Evolutionary conservation across 2,113 vertebrate species (phyloP), one percentile per base, ranked within the genome.

Genomic region (Hyperoodon ampullatus): DNA sequence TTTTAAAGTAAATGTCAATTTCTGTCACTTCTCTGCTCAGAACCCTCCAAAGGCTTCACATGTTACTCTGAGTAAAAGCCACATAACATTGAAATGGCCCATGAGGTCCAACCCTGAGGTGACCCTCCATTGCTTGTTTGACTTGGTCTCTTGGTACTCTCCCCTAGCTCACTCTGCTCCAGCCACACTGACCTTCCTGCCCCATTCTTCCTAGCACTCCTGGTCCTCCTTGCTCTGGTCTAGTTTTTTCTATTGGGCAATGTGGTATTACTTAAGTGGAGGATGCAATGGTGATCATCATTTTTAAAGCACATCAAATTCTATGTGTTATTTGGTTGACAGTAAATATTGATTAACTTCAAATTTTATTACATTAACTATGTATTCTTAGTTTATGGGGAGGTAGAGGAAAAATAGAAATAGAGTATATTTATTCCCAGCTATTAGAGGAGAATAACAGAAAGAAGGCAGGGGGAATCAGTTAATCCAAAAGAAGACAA

Each of bases 241-340:
- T 74, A 23, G 26, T 50, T 72, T 93, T 89, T 81, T 12, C 85
- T 66, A 53, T 53, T 81, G 74, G 23, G 26, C 26, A 33, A 23
- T 19, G n/a, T 47, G 33, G 8, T 53, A 68, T 78, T 71, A 60
- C 26, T 21, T 63, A 70, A 78, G 12, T 30, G 65, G 77, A 55
- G 50, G 72, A 21, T 33, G 23, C n/a, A 55, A 10, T n/a, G 63
- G 26, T 72, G 24, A n/a, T 80, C 11, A 63, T 19, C 10, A 26
- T 70, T 58, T 89, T 92, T 71, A 95, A 94, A 92, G 53, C 19
- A 88, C 7, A 71, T 35, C 18, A 47, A 88, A 83, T 39, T 63
- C 44, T 30, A 78, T 33, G 3, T 83, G 28, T 92, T 65, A 2
- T 35, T 71, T 47, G 63, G 61, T 83, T 83, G 82, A 70, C 24